Percentiles rank a stretch among this genome's conserved stretches.
phyloP scores from a whole-genome alignment of 2,888 invertebrate species.

The Plusia festucae region DNA sequence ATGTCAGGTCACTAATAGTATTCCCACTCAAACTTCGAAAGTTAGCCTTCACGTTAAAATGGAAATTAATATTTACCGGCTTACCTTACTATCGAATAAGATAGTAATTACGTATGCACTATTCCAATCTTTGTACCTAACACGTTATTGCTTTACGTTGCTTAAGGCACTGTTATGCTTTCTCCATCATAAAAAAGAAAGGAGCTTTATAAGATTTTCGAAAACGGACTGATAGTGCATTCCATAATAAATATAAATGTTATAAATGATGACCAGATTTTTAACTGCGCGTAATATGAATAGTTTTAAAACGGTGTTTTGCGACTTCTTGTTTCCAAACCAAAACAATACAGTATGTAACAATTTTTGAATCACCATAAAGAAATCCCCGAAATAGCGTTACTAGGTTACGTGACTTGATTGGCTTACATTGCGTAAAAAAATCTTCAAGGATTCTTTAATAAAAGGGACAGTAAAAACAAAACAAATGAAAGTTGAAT shows the following conservation, averaged over 20 bases:
- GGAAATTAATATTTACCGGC: slow-evolving; percentile 1
- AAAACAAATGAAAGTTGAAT: background rate
- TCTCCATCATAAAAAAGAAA: slow-evolving; percentile 54
- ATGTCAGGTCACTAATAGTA: background rate
- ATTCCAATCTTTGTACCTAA: slow-evolving; percentile 30
- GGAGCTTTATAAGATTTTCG: slow-evolving; percentile 52
- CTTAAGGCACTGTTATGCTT: slow-evolving; percentile 47
- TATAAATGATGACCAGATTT: too few species aligned
- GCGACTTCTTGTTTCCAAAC: too few species aligned
- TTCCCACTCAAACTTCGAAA: background rate
- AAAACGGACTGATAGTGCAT: slow-evolving; percentile 15
- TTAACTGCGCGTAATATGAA: too few species aligned
- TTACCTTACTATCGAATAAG: background rate
- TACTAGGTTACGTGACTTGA: background rate
- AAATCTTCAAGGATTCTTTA: background rate
- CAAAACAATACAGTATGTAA: too few species aligned
- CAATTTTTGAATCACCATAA: too few species aligned
- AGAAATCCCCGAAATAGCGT: background rate
- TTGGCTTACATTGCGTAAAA: background rate
- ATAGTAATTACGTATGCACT: slow-evolving; percentile 26
- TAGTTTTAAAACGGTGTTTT: too few species aligned
- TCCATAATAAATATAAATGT: background rate
- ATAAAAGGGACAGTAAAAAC: background rate
- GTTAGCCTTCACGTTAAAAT: background rate
- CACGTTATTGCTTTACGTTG: slow-evolving; percentile 33